phyloP scores from a whole-genome alignment of 2,113 vertebrate species.

The Orycteropus afer region DNA sequence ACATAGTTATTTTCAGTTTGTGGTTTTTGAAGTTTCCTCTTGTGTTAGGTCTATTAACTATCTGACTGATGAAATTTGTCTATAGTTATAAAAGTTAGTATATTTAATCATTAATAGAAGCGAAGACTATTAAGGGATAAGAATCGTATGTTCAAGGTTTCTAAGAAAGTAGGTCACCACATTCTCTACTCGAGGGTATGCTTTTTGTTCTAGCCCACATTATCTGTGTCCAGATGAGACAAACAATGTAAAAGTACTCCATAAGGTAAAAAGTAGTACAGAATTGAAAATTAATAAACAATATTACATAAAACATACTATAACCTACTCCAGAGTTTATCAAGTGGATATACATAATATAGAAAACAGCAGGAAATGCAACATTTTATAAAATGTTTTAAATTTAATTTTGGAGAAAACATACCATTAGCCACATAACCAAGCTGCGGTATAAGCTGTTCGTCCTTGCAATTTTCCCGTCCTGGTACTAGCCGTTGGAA shows the following conservation, averaged over 20 bases:
- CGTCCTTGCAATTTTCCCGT: conserved; percentile 97
- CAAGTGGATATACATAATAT: background rate
- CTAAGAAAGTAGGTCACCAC: background rate
- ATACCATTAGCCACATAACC: conserved; percentile 98
- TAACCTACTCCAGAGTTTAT: conserved; percentile 12
- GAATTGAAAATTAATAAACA: conserved; percentile 35
- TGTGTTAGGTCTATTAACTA: conserved; percentile 16
- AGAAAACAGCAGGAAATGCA: conserved; percentile 34
- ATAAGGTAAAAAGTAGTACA: background rate
- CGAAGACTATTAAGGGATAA: background rate
- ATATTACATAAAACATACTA: conserved; percentile 7
- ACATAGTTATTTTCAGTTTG: background rate
- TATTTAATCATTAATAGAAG: conserved; percentile 32
- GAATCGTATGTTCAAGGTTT: background rate
- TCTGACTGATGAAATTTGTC: conserved; percentile 9
- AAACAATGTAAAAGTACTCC: conserved; percentile 50
- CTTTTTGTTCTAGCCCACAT: background rate
- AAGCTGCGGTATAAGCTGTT: conserved; percentile 97
- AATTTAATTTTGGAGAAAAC: conserved; percentile 41
- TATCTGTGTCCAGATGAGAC: conserved; percentile 6
- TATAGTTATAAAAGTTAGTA: conserved; percentile 47
- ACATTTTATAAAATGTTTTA: conserved; percentile 47
- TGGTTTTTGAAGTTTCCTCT: background rate
- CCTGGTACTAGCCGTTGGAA: conserved; percentile 97
- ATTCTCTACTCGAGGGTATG: conserved; percentile 17